Conservation (phyloP, 2,113 vertebrate species). For the Procapra przewalskii region DNA sequence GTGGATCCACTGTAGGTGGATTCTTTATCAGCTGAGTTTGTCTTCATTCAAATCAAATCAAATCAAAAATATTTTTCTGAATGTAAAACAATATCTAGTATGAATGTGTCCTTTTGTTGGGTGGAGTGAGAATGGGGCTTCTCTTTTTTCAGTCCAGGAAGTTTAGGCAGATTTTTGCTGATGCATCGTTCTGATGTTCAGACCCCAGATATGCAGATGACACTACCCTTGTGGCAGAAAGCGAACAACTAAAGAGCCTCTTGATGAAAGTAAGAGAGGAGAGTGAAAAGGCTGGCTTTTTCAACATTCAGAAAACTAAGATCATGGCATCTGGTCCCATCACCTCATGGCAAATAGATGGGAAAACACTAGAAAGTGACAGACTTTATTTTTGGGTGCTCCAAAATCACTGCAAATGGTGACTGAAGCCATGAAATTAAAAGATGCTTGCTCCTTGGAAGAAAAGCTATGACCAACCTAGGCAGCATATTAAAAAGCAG, state of each 20-base stretch:
- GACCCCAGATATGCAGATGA: background rate
- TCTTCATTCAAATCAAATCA: background rate
- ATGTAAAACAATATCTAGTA: background rate
- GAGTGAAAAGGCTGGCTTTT: background rate
- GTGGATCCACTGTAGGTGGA: background rate
- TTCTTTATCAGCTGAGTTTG: background rate
- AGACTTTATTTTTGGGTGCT: background rate
- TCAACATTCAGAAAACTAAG: background rate
- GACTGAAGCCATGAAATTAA: background rate
- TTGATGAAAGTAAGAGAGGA: background rate
- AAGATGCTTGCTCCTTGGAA: background rate
- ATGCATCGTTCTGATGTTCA: conserved; percentile 24
- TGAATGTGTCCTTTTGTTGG: background rate
- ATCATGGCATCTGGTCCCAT: background rate
- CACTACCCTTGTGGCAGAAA: background rate
- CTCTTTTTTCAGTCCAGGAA: background rate
- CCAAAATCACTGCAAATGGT: background rate
- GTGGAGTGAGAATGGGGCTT: background rate
- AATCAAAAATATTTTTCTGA: background rate
- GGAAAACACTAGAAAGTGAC: background rate
- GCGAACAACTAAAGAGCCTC: rapidly evolving
- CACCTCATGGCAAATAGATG: background rate
- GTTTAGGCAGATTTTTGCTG: background rate
- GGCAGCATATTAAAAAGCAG: background rate
- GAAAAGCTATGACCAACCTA: background rate